Evolutionary conservation across 2,888 invertebrate genomes (phyloP), one percentile per base, ranked within the genome.

Genomic region (Mythimna impura): DNA sequence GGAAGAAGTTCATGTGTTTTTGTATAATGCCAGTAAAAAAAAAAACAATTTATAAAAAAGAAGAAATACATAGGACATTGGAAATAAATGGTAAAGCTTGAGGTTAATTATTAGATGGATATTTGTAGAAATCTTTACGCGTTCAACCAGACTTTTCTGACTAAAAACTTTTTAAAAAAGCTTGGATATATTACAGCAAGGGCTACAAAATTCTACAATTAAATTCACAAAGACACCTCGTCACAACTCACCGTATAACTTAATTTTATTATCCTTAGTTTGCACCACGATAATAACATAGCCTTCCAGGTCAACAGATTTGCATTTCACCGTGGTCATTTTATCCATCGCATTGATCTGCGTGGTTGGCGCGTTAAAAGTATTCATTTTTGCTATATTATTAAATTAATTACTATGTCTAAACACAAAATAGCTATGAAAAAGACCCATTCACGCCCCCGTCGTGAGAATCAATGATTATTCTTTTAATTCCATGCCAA

Each of bases 271-370:
- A 95, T 99, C 99, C 94, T 98, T 98, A 91, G 98, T 98, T 96
- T 99, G 99, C 87, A 99, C 98, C 93, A 99, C 97, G 92, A 99
- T 99, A 93, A 99, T 99, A 92, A 99, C 99, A 96, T 99, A 99
- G 91, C 99, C 99, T 91, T 99, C 98, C 93, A 99, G 97, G 97
- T 99, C 99, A 92, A 99, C 98, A 96, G 96, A 95, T 90, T 96
- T 96, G 82, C 95, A 95, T 90, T 96, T 96, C 50, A 96, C 96
- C 73, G 96, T 96, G 84, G 96, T 96, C 93, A 95, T 92, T 90
- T 96, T 96, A 81, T 95, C 95, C 76, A 96, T 93, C 36, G 96
- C 90, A 85, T 94, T 96, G 78, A 96, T 96, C 87, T 96, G 96
- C 80, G 96, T 95, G 5, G 95, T 96, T 7, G 96, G 96, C 30